Base-by-base conservation (phyloP, 2,113 vertebrate species). In the Indicator indicator region DNA sequence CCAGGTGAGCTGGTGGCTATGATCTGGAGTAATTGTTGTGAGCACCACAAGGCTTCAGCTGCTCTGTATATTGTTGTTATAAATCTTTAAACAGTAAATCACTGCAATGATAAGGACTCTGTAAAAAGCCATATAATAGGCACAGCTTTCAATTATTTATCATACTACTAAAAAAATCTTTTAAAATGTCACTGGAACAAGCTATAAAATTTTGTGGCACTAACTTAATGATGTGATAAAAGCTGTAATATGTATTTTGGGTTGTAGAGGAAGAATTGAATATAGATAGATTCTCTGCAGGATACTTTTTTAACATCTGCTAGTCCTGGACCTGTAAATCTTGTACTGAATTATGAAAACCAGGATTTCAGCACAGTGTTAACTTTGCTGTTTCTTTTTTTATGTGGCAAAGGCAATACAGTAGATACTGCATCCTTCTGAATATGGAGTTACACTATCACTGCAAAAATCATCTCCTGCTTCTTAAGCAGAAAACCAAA, bases 181-280 rank as follows among this genome's bases (percentile, higher is more conserved):
- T 82, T 70, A 67, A 91, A 94, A 83, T 67, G 42, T 79, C 78
- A 18, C 60, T 73, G 71, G 63, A 79, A 59, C 15, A 14, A 52
- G 16, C 56, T 63, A 56, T 93, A 70, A 92, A 95, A 83, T 3
- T 65, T 84, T 86, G 72, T 91, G 64, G 46, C 42, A 79, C 30
- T 55, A 84, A 92, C 91, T 90, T 96, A 90, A 80, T 26, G 56
- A 12, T 48, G 77, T 63, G 63, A 74, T 89, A 94, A 95, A 92
- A 54, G 23, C 63, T 26, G 15, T 76, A 59, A 76, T 40, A 44
- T 18, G 7, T 82, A 14, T 88, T 72, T 90, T 50, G 14, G 26
- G 48, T 72, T 0, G 0, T 32, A 87, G 54, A 72, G 59, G 33
- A 42, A 64, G 40, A 81, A 88, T 12, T 55, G 21, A 73, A 42